Evolutionary conservation across 2,888 invertebrate genomes (phyloP).

Genomic region (Autographa gamma): DNA sequence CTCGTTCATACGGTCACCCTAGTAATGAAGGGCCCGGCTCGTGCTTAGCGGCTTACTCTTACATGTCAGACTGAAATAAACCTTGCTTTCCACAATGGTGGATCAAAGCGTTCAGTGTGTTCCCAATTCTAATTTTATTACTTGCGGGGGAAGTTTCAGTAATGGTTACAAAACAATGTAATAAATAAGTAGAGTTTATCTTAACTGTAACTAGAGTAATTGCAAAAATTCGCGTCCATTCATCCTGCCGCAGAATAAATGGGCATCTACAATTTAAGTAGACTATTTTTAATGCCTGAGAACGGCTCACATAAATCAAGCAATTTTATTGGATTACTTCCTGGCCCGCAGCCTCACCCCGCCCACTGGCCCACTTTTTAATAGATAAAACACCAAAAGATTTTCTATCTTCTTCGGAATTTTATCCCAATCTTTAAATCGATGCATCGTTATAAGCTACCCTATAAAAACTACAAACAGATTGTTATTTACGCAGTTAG

Average conservation of each 20-base stretch:
- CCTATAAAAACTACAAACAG: not conserved
- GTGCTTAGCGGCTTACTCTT: conserved; percentile 16
- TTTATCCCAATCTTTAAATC: not conserved
- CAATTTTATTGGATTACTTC: conserved; percentile 6
- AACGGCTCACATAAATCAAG: not conserved
- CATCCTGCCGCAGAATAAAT: too few species aligned
- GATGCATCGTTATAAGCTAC: not conserved
- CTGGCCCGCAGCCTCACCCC: not conserved
- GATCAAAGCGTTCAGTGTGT: conserved; percentile 14
- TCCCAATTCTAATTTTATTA: not conserved
- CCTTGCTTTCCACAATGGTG: not conserved
- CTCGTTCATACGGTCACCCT: conserved; percentile 22
- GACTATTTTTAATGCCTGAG: conserved; percentile 3
- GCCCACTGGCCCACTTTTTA: not conserved
- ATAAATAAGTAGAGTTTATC: too few species aligned
- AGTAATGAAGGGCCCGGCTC: conserved; percentile 30
- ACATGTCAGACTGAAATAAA: conserved; percentile 27
- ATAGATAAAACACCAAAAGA: not conserved
- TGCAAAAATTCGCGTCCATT: too few species aligned
- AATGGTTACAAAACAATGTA: not conserved
- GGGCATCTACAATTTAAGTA: not conserved
- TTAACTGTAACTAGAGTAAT: too few species aligned
- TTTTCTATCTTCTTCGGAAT: not conserved
- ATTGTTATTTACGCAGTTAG: not conserved
- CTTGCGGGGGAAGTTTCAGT: not conserved